Conservation (phyloP, 2,888 invertebrate species). For the Tanypteryx hageni region DNA sequence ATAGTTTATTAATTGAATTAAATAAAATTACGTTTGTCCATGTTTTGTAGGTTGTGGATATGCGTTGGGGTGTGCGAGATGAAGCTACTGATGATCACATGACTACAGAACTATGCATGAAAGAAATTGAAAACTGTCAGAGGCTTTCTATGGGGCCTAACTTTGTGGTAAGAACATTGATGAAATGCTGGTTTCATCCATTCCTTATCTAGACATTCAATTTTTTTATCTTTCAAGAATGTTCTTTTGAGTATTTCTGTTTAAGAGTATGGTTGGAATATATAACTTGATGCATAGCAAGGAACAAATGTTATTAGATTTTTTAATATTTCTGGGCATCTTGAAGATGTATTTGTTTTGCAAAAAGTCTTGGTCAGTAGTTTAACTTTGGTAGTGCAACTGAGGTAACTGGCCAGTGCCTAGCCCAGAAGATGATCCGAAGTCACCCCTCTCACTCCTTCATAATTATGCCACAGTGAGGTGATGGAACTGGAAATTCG, state of each 20-base stretch:
- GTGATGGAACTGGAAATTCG: too few species aligned
- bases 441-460: too few species aligned
- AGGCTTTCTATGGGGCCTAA: conserved; percentile 98
- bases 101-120: conserved; percentile 99
- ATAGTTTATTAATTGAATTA: too few species aligned
- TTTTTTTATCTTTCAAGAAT: not conserved
- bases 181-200: conserved; percentile 25
- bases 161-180: conserved; percentile 85
- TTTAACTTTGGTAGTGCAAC: too few species aligned
- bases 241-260: not conserved
- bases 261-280: not conserved
- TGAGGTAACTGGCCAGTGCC: too few species aligned
- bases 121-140: conserved; percentile 98
- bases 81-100: conserved; percentile 99
- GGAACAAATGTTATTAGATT: not conserved
- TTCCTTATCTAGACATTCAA: not conserved
- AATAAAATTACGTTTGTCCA: too few species aligned
- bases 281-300: too few species aligned
- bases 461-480: too few species aligned
- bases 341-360: too few species aligned
- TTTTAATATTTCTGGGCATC: not conserved
- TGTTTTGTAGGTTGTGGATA: conserved; percentile 90
- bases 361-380: too few species aligned
- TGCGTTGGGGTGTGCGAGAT: conserved; percentile 99
- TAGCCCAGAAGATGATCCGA: too few species aligned